Evolutionary conservation across 2,888 invertebrate species (phyloP).

Genomic region (Furcula furcula): DNA sequence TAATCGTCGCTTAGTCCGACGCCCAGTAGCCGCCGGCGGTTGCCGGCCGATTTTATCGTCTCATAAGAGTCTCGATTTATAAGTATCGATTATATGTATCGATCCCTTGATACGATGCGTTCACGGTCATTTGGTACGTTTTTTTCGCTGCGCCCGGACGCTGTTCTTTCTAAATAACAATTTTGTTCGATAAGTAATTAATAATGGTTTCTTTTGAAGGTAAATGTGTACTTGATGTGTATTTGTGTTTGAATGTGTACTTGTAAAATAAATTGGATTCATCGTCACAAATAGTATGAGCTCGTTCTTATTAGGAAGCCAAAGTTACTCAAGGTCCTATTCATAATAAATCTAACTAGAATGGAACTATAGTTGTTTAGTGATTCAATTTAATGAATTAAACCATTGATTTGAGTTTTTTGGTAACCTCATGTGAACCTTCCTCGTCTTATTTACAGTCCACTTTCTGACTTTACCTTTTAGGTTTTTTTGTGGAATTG

Average conservation of each 20-base stretch:
- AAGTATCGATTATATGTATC: conserved; percentile 80
- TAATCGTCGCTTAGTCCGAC: conserved; percentile 79
- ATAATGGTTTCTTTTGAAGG: conserved; percentile 31
- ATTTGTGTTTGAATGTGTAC: no score
- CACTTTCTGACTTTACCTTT: no score
- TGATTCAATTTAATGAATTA: no score
- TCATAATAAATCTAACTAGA: no score
- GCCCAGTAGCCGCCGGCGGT: conserved; percentile 80
- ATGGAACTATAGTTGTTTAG: no score
- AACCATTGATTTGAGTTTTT: no score
- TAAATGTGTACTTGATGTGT: no score
- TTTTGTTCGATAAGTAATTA: conserved; percentile 53
- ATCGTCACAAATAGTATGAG: no score
- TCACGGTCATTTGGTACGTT: conserved; percentile 71
- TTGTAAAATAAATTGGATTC: no score
- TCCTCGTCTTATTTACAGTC: no score
- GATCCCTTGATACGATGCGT: conserved; percentile 65
- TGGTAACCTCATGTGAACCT: no score
- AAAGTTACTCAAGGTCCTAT: not conserved
- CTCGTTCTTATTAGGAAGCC: conserved; percentile 16
- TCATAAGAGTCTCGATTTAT: conserved; percentile 80
- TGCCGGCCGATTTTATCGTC: conserved; percentile 75
- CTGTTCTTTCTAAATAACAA: conserved; percentile 50
- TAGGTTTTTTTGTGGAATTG: no score
- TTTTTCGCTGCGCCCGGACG: conserved; percentile 50